A percentile compares a stretch with the other conserved stretches of the same genome.
Evolutionary conservation across 2,888 invertebrate species (phyloP).

Genomic region (Deladenus siricidicola): DNA sequence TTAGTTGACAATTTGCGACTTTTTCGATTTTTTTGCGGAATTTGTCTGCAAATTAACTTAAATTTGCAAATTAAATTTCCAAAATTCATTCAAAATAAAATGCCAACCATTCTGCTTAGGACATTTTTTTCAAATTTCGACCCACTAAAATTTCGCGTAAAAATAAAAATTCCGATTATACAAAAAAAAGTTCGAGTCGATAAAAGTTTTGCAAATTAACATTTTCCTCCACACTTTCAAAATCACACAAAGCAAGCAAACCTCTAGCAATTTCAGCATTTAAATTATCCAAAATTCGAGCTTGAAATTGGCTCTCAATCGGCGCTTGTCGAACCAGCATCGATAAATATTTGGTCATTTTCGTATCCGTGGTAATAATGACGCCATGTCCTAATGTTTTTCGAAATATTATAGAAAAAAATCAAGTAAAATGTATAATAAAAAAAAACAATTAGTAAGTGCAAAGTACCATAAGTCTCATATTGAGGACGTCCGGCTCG

Average conservation of each 20-base stretch:
- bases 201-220: too few species aligned
- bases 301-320: constrained; percentile 92
- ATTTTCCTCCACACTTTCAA: too few species aligned
- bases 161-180: constrained; percentile 6
- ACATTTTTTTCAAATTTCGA: too few species aligned
- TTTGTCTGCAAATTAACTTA: too few species aligned
- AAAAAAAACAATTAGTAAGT: background rate
- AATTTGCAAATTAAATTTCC: too few species aligned
- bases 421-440: background rate
- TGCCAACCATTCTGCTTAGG: too few species aligned
- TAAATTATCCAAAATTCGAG: constrained; percentile 82
- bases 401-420: too few species aligned
- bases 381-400: constrained; percentile 73
- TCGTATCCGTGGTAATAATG: constrained; percentile 85
- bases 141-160: too few species aligned
- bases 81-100: too few species aligned
- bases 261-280: constrained; percentile 76
- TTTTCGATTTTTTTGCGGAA: too few species aligned
- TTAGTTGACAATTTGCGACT: too few species aligned
- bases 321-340: constrained; percentile 91
- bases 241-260: too few species aligned
- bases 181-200: background rate
- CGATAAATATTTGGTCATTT: constrained; percentile 79
- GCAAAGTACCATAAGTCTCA: constrained; percentile 60
- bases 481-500: constrained; percentile 96